Base-by-base conservation (phyloP, 2,888 invertebrate species). In the Itoplectis maculator region DNA sequence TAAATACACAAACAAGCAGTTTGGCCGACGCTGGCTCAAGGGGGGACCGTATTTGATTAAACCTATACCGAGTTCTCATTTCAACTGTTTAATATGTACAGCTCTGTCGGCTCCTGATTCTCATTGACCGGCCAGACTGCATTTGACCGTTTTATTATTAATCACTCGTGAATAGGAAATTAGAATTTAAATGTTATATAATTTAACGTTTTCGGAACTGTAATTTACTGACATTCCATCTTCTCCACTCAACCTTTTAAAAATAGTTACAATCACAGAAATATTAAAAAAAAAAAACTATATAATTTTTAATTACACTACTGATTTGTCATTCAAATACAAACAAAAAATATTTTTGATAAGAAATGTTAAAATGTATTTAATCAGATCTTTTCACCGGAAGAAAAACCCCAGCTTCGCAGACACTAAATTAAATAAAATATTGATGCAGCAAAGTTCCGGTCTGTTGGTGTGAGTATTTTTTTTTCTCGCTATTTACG, bases 31-130 rank as follows among this genome's bases (percentile, higher is more conserved):
- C n/a, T 13, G 45, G 13, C 35, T 56, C 73, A 13, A 51, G 51
- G 66, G 68, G 40, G 35, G 65, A 49, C 66, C 73, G 68, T 73
- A 68, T 68, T 73, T 79, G 73, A 79, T 79, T 79, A 79, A 79
- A 79, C 72, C 72, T 35, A 59, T 47, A 61, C 59, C 65, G 65
- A 45, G 37, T n/a, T 20, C 61, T 45, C 65, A 56, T 66, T 47
- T 56, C 42, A 54, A n/a, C 56, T 40, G 56, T 56, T 70, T 56
- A 70, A 56, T 54, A 70, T 70, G 54, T 42, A 56, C 45, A 66
- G 20, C 61, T 73, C 49, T 8, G n/a, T 15, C 23, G 9, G 29
- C 45, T 23, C 42, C 40, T 63, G 15, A 56, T 13, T 61, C 54
- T 54, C 56, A 20, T 54, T 42, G 56, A 54, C 40, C 69, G 54